These are phyloP conservation scores for Bubo blakistoni DNA, from an alignment of 2,113 vertebrate genomes.

Conservation along the genomic window DNA sequence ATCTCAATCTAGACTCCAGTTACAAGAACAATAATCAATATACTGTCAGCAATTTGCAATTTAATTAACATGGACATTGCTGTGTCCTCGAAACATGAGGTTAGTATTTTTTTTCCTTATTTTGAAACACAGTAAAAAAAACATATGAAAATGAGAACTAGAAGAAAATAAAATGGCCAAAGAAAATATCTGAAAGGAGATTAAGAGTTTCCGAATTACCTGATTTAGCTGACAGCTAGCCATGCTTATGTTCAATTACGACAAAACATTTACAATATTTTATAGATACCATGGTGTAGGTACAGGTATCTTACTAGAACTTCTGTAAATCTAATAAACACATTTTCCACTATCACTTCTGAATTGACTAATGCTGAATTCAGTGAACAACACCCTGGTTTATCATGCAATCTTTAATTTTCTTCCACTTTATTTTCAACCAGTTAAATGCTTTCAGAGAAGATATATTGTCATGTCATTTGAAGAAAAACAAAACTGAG, in stretches of 20 bases:
- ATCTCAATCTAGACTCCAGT: not conserved
- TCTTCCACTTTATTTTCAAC: not conserved
- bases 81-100: not conserved
- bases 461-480: not conserved
- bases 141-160: not conserved
- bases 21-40: not conserved
- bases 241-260: not conserved
- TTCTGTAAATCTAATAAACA: not conserved
- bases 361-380: not conserved
- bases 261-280: not conserved
- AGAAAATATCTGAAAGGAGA: not conserved
- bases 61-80: not conserved
- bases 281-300: not conserved
- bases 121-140: not conserved
- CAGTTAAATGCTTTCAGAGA: not conserved
- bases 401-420: not conserved
- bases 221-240: not conserved
- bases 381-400: not conserved
- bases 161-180: not conserved
- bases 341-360: not conserved
- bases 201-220: not conserved
- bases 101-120: not conserved
- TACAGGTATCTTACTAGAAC: not conserved
- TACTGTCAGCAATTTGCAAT: not conserved
- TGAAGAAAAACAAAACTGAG: not conserved